Percentiles rank a stretch among this genome's conserved stretches.
Evolutionary conservation across 2,797 vertebrate species (phyloP).

Genomic region (Dendrocincla tyrannina): DNA sequence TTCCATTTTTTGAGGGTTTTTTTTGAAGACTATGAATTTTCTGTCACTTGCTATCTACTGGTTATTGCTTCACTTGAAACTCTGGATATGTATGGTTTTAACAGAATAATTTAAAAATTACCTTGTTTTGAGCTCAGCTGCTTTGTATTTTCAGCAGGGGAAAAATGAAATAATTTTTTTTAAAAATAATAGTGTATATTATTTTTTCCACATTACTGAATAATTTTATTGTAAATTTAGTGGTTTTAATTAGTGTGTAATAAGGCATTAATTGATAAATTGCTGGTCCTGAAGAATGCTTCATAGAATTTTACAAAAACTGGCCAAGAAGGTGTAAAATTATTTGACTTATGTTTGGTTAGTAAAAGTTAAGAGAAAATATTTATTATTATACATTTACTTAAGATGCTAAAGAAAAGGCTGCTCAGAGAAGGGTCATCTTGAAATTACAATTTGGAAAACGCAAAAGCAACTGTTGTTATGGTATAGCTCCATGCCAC

Average conservation of each 20-base stretch:
- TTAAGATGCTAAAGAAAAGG: background rate
- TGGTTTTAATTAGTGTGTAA: background rate
- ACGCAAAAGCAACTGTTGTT: fast-evolving
- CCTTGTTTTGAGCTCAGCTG: background rate
- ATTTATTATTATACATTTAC: background rate
- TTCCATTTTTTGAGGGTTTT: background rate
- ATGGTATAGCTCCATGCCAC: background rate
- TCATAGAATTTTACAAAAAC: background rate
- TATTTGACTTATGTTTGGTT: background rate
- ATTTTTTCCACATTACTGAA: background rate
- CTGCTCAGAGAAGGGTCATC: background rate
- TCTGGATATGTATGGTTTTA: background rate
- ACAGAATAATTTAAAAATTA: background rate
- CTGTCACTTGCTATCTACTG: background rate
- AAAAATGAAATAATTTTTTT: background rate
- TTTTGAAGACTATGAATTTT: background rate
- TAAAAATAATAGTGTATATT: background rate
- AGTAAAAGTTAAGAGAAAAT: background rate
- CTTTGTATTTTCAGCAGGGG: background rate
- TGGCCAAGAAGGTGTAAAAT: background rate
- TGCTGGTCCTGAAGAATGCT: background rate
- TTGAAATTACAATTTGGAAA: background rate
- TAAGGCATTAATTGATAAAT: background rate
- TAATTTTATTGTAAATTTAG: background rate
- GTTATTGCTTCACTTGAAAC: background rate